Percentiles rank a stretch among this genome's conserved stretches.
Evolutionary conservation across 2,797 vertebrate genomes (phyloP).

Genomic region (Poecile montanus): DNA sequence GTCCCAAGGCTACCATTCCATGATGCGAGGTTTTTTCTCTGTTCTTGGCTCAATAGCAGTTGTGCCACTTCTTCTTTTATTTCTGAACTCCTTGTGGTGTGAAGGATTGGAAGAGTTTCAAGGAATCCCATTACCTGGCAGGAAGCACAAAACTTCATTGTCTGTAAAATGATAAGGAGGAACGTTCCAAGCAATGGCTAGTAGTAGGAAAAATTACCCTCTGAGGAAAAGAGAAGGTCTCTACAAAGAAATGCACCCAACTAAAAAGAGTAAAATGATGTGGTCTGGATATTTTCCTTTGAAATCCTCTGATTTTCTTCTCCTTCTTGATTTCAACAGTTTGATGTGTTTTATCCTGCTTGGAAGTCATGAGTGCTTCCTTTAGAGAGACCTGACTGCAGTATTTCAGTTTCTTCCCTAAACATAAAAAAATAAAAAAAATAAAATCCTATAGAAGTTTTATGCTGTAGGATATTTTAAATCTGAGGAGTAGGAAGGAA

Average conservation of each 20-base stretch:
- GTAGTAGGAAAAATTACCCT: background rate
- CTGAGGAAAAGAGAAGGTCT: background rate
- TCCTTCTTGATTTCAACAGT: background rate
- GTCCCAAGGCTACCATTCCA: background rate
- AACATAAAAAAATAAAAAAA: background rate
- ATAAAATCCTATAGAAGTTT: background rate
- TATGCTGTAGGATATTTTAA: slow-evolving; percentile 52
- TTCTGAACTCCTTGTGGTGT: background rate
- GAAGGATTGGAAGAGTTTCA: background rate
- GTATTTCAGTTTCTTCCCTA: background rate
- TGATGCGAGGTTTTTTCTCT: background rate
- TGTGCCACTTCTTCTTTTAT: background rate
- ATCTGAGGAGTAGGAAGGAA: slow-evolving; percentile 47
- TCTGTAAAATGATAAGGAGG: background rate
- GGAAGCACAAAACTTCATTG: background rate
- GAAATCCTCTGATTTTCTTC: background rate
- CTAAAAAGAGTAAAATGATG: background rate
- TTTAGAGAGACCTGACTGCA: background rate
- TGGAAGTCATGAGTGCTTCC: background rate
- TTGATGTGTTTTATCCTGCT: background rate
- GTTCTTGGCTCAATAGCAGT: background rate
- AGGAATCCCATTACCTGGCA: background rate
- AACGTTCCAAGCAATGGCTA: background rate
- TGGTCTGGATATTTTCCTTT: background rate
- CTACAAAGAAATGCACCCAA: background rate